Evolutionary conservation across 1,140 invertebrate species (phyloP).

Genomic region (Calliopsis andreniformis): DNA sequence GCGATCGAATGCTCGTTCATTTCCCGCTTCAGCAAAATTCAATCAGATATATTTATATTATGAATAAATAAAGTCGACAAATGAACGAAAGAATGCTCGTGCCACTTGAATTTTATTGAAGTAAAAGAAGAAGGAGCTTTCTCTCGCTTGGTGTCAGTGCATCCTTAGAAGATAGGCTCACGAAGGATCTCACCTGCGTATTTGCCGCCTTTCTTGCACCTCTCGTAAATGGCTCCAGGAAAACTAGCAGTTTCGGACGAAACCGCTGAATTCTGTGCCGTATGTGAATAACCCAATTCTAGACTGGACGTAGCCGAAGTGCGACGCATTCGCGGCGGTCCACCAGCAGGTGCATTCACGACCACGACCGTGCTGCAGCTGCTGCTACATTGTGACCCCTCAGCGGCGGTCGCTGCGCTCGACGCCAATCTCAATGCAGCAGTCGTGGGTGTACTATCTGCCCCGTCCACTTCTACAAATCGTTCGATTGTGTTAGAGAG

Average conservation of each 20-base stretch:
- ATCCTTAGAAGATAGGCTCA: too few relatives aligned
- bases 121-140: too few relatives aligned
- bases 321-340: conserved; percentile 80
- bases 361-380: conserved; percentile 92
- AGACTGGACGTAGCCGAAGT: conserved; percentile 88
- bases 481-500: background rate
- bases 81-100: too few relatives aligned
- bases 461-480: conserved; percentile 73
- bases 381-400: conserved; percentile 90
- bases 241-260: conserved; percentile 78
- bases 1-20: too few relatives aligned
- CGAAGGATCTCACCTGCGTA: conserved; percentile 73
- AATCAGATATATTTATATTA: too few relatives aligned
- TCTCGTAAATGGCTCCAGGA: conserved; percentile 80
- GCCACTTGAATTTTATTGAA: too few relatives aligned
- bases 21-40: too few relatives aligned
- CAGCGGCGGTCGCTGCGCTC: conserved; percentile 74
- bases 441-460: conserved; percentile 61
- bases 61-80: too few relatives aligned
- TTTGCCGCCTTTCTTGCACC: conserved; percentile 76
- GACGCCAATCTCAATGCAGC: conserved; percentile 57
- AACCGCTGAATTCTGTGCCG: conserved; percentile 89
- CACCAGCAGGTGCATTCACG: conserved; percentile 83
- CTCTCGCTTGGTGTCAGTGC: too few relatives aligned
- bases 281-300: conserved; percentile 90